Percentiles rank a stretch among this genome's conserved stretches.
These are phyloP conservation scores for Microplitis deprimator DNA, from an alignment of 2,888 invertebrate species.

Conservation along the genomic window DNA sequence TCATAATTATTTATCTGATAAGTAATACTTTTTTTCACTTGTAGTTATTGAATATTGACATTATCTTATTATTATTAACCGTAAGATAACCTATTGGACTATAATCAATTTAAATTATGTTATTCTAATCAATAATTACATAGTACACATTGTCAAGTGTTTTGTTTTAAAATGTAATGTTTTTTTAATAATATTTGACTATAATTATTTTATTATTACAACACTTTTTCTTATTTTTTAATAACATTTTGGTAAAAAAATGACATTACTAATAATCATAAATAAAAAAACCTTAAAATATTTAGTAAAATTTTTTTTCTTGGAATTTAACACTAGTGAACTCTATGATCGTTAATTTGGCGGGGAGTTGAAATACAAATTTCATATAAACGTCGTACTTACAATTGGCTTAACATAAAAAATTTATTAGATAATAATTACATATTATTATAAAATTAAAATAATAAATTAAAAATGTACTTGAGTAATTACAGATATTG, in stretches of 20 bases:
- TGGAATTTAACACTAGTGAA: not conserved
- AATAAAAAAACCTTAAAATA: not conserved
- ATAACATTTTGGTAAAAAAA: not conserved
- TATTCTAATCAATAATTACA: not conserved
- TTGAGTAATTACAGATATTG: slow-evolving; percentile 78
- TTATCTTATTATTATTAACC: not conserved
- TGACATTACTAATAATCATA: not conserved
- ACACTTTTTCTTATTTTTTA: not conserved
- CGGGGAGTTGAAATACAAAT: not conserved
- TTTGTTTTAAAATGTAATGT: not conserved
- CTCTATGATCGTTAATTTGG: not conserved
- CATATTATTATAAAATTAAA: not conserved
- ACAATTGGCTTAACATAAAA: slow-evolving; percentile 66
- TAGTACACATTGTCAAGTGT: not conserved
- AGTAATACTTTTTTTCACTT: not conserved
- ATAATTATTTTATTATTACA: not conserved
- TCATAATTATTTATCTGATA: not conserved
- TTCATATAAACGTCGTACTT: slow-evolving; percentile 77
- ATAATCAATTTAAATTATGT: not conserved
- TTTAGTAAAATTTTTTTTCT: not conserved
- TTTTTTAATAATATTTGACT: not conserved
- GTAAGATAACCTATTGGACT: not conserved
- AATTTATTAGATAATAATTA: not conserved
- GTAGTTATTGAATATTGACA: not conserved
- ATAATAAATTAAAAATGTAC: slow-evolving; percentile 64